These are phyloP conservation scores for Bubo scandiacus DNA, from an alignment of 2,113 vertebrate genomes.

Conservation along the genomic window DNA sequence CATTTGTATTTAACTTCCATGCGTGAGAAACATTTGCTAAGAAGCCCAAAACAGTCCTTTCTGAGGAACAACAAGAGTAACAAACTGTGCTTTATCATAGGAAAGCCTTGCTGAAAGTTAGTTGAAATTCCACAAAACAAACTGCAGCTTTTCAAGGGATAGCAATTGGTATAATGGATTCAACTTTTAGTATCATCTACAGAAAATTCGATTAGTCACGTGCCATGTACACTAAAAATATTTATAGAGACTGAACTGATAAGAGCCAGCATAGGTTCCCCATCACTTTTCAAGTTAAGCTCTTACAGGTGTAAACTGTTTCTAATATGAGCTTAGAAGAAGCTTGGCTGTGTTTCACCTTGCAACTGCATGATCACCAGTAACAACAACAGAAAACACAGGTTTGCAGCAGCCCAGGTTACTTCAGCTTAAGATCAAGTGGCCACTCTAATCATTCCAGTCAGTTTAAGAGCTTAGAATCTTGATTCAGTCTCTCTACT, in stretches of 20 bases:
- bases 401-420: not conserved
- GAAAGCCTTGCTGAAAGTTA: not conserved
- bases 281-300: not conserved
- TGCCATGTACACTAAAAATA: not conserved
- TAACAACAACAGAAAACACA: not conserved
- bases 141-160: not conserved
- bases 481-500: not conserved
- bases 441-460: not conserved
- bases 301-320: not conserved
- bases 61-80: not conserved
- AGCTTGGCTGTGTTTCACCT: not conserved
- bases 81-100: not conserved
- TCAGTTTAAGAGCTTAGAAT: not conserved
- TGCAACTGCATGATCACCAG: not conserved
- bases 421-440: not conserved
- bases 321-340: not conserved
- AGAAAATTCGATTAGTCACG: not conserved
- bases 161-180: not conserved
- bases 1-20: not conserved
- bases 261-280: not conserved
- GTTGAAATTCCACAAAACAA: not conserved
- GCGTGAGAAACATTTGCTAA: not conserved
- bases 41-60: not conserved
- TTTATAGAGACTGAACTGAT: not conserved
- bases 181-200: not conserved